Conservation (phyloP, 2,113 vertebrate genomes). For the Bostrychus sinensis region DNA sequence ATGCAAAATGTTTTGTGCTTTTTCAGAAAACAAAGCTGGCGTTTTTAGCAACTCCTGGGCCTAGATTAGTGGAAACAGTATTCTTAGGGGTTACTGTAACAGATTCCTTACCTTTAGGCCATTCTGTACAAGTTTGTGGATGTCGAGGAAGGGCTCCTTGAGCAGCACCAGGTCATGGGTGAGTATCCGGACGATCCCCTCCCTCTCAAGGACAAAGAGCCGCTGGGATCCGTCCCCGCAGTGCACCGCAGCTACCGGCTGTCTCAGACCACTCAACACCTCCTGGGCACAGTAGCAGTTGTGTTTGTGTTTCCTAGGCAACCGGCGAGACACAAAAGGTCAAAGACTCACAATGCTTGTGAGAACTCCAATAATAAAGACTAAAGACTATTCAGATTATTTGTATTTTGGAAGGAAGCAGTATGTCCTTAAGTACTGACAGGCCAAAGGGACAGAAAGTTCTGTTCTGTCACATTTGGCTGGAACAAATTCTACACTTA, state of each 20-base stretch:
- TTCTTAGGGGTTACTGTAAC: neutral
- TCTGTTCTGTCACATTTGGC: conserved; percentile 2
- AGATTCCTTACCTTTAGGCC: conserved; percentile 91
- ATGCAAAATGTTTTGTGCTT: too few relatives aligned
- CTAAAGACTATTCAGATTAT: neutral
- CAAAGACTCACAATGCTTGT: conserved; percentile 31
- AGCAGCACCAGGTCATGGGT: conserved; percentile 88
- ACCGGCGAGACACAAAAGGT: conserved; percentile 64
- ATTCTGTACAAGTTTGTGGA: conserved; percentile 98
- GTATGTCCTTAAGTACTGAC: neutral
- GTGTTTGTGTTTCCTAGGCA: conserved; percentile 96
- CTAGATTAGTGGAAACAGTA: too few relatives aligned
- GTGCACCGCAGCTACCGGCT: conserved; percentile 89
- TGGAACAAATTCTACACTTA: conserved; percentile 11
- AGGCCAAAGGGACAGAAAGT: conserved; percentile 1
- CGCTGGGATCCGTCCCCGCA: conserved; percentile 94
- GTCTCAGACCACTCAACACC: conserved; percentile 89
- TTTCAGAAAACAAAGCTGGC: too few relatives aligned
- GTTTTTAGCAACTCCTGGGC: too few relatives aligned
- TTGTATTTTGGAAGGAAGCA: conserved; percentile 7
- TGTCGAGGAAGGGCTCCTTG: conserved; percentile 96
- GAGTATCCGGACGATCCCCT: conserved; percentile 94
- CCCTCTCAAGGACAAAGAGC: conserved; percentile 96
- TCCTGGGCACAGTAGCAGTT: conserved; percentile 98
- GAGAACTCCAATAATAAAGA: conserved; percentile 39